Conservation (phyloP, 2,797 vertebrate species). For the Somateria mollissima region DNA sequence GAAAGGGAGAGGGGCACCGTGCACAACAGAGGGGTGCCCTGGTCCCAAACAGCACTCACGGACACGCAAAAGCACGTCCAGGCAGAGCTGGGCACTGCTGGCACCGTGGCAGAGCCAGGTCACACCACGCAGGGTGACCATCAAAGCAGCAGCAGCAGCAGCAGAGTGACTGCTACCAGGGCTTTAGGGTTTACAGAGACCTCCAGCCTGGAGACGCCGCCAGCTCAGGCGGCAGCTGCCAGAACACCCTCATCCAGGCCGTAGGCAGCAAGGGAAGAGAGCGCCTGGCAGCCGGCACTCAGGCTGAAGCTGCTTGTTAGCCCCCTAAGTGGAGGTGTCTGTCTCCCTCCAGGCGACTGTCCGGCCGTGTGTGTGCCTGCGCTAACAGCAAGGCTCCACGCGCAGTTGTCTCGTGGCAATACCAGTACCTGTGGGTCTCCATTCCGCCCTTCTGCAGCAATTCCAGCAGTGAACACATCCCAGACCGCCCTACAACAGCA, state of each 20-base stretch:
- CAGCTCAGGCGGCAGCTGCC: neutral
- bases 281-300: neutral
- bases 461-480: neutral
- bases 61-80: too few species aligned
- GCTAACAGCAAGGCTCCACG: neutral
- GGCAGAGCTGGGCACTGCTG: neutral
- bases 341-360: neutral
- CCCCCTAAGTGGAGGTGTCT: neutral
- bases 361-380: neutral
- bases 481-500: neutral
- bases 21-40: neutral
- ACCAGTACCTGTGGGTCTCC: too few species aligned
- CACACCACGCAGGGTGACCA: neutral
- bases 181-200: neutral
- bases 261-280: neutral
- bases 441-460: neutral
- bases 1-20: neutral
- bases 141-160: too few species aligned
- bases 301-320: neutral
- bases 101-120: too few species aligned
- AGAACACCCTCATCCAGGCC: neutral
- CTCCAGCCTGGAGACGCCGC: neutral
- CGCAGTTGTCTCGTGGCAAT: neutral
- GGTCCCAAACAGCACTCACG: neutral
- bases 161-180: neutral